phyloP scores from a whole-genome alignment of 2,888 invertebrate genomes.

The Hipparchia semele region DNA sequence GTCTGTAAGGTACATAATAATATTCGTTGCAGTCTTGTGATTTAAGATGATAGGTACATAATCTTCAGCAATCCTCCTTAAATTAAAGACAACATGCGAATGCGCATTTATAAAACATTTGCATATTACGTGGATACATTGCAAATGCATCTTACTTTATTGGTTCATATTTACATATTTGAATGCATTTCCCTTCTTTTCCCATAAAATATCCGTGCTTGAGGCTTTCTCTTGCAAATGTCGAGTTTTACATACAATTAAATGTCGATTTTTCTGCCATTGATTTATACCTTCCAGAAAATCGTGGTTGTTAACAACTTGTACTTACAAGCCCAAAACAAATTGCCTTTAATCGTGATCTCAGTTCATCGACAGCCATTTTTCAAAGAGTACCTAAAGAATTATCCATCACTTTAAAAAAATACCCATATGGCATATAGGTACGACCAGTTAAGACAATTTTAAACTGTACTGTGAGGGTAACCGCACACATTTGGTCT shows the following conservation, averaged over 20 bases:
- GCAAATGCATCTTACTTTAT: slow-evolving; percentile 28
- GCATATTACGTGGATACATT: slow-evolving; percentile 29
- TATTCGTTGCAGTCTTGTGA: not conserved
- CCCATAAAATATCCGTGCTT: slow-evolving; percentile 31
- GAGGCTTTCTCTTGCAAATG: slow-evolving; percentile 61
- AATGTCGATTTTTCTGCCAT: slow-evolving; percentile 53
- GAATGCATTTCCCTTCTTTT: slow-evolving; percentile 34
- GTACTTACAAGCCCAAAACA: slow-evolving; percentile 26
- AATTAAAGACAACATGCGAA: slow-evolving; percentile 11
- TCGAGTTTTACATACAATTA: slow-evolving; percentile 61
- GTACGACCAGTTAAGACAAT: not conserved
- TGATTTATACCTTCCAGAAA: slow-evolving; percentile 26
- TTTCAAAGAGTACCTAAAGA: not conserved
- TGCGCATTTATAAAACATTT: slow-evolving; percentile 21
- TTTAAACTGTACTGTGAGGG: not conserved
- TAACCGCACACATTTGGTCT: too few species aligned
- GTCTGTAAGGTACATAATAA: not conserved
- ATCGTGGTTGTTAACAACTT: slow-evolving; percentile 18
- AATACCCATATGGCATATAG: not conserved
- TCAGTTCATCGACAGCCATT: slow-evolving; percentile 1
- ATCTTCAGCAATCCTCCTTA: slow-evolving; percentile 12
- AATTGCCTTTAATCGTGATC: slow-evolving; percentile 27
- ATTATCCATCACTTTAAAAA: too few species aligned
- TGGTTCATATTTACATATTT: slow-evolving; percentile 36
- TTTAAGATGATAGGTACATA: slow-evolving; percentile 8